Percentiles rank a stretch among this genome's conserved stretches.
Conservation (phyloP, 1,140 invertebrate genomes). For the Lordiphosa clarofinis region DNA sequence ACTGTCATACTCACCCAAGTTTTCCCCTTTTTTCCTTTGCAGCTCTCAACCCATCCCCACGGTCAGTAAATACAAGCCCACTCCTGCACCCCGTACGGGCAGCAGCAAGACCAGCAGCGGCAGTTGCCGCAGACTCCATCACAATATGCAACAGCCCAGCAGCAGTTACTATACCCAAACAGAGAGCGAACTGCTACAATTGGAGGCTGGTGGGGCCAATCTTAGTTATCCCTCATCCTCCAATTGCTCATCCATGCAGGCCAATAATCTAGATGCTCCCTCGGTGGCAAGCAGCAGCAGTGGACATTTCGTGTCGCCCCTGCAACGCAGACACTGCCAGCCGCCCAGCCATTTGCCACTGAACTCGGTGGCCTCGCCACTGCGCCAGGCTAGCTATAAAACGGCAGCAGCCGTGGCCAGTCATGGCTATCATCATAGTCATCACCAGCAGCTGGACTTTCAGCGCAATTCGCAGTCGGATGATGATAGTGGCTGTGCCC, state of each 20-base stretch:
- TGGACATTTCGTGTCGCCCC: slow-evolving; percentile 65
- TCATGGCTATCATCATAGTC: slow-evolving; percentile 57
- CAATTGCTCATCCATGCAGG: slow-evolving; percentile 21
- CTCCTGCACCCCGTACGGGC: slow-evolving; percentile 48
- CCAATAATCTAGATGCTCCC: slow-evolving; percentile 55
- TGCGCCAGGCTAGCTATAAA: slow-evolving; percentile 68
- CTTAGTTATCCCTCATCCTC: slow-evolving; percentile 30
- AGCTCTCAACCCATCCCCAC: slow-evolving; percentile 26
- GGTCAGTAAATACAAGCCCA: slow-evolving; percentile 50
- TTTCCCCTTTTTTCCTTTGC: slow-evolving; percentile 7
- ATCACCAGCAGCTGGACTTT: slow-evolving; percentile 83
- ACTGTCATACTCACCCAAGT: neutral
- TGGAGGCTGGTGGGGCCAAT: slow-evolving; percentile 61
- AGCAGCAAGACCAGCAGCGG: too few relatives aligned
- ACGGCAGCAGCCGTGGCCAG: slow-evolving; percentile 51
- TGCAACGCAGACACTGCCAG: slow-evolving; percentile 71
- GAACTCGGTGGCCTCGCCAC: slow-evolving; percentile 70
- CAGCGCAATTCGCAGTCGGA: slow-evolving; percentile 96
- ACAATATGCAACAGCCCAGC: slow-evolving; percentile 65
- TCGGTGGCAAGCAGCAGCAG: slow-evolving; percentile 42
- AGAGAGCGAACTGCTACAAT: slow-evolving; percentile 71
- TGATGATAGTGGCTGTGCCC: slow-evolving; percentile 97
- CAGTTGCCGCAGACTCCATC: neutral
- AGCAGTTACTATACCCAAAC: slow-evolving; percentile 78
- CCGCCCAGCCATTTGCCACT: slow-evolving; percentile 71